A percentile compares a stretch with the other conserved stretches of the same genome.
phyloP scores from a whole-genome alignment of 1,140 invertebrate genomes.

The Andrena cerasifolii region DNA sequence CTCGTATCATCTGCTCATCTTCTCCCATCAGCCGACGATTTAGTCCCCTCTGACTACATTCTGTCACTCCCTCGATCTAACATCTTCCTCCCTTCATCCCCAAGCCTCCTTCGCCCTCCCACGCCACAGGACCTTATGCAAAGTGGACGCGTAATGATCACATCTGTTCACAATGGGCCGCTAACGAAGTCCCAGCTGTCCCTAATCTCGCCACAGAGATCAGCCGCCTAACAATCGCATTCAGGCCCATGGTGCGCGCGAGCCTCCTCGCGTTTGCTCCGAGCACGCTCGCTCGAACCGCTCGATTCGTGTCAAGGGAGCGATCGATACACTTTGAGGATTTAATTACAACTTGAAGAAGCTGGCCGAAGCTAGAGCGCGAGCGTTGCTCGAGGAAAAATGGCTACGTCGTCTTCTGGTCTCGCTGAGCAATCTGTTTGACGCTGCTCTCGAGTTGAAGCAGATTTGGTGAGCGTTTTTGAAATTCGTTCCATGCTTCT shows the following conservation, averaged over 20 bases:
- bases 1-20: too few species aligned
- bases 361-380: too few species aligned
- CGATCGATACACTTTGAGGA: slow-evolving; percentile 50
- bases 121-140: slow-evolving; percentile 36
- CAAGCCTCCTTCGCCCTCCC: not conserved
- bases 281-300: not conserved
- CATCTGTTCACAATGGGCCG: slow-evolving; percentile 57
- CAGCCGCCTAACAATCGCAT: slow-evolving; percentile 27
- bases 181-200: slow-evolving; percentile 59
- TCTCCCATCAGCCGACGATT: too few species aligned
- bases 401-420: too few species aligned
- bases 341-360: too few species aligned
- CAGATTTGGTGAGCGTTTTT: too few species aligned
- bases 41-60: too few species aligned
- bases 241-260: slow-evolving; percentile 14
- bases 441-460: too few species aligned
- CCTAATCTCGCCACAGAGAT: slow-evolving; percentile 36
- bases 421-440: too few species aligned
- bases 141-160: slow-evolving; percentile 47
- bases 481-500: too few species aligned
- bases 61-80: not conserved
- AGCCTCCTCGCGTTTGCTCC: not conserved
- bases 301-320: slow-evolving; percentile 47
- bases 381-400: too few species aligned
- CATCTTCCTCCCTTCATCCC: not conserved